Percentiles rank a stretch among this genome's conserved stretches.
Conservation (phyloP, 2,113 vertebrate species). For the Motacilla tschutschensis region DNA sequence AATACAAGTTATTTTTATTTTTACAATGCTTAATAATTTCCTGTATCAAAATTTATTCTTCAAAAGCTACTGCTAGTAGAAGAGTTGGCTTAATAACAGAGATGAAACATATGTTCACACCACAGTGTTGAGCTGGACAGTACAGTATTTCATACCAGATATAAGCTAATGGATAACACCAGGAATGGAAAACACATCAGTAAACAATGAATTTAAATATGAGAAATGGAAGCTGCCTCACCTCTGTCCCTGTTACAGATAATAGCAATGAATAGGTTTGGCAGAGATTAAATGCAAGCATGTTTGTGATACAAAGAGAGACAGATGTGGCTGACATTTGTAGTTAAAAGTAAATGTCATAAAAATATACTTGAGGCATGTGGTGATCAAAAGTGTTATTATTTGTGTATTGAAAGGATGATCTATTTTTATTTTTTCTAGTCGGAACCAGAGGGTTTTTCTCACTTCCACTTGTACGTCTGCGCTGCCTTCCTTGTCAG, state of each 20-base stretch:
- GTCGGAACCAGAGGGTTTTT: slow-evolving; percentile 97
- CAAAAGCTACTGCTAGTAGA: neutral
- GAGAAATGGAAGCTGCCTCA: neutral
- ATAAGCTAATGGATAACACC: neutral
- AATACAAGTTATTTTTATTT: neutral
- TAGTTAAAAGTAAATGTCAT: neutral
- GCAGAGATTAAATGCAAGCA: neutral
- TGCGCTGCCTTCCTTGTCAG: slow-evolving; percentile 93
- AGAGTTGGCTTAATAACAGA: neutral
- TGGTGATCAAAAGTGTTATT: neutral
- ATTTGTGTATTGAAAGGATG: neutral
- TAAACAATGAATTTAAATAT: neutral
- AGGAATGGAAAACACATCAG: neutral
- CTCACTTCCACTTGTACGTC: slow-evolving; percentile 95
- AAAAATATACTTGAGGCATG: neutral
- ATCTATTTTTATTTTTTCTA: slow-evolving; percentile 47
- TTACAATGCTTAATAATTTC: neutral
- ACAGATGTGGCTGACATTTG: neutral
- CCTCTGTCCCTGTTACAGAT: rapidly evolving
- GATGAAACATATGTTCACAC: neutral
- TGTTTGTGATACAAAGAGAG: neutral
- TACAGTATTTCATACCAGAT: neutral
- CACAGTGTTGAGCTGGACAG: neutral
- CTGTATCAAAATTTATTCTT: neutral
- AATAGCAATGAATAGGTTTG: neutral